These are phyloP conservation scores for Limenitis camilla DNA, from an alignment of 2,888 invertebrate genomes.

Conservation along the genomic window DNA sequence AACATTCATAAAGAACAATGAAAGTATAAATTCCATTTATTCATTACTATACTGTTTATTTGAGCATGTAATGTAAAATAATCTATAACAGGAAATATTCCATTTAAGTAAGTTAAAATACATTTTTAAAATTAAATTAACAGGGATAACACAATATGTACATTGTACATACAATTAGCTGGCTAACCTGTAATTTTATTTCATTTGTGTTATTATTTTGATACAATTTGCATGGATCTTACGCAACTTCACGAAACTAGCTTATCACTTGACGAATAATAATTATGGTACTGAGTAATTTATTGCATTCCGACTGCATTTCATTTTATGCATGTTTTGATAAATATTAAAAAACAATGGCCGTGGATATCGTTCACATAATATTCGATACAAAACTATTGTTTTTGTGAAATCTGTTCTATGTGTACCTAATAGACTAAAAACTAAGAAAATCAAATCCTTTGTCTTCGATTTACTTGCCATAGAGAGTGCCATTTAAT, in stretches of 20 bases:
- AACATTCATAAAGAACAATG: no score
- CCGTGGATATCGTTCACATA: slow-evolving; percentile 5
- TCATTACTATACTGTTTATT: no score
- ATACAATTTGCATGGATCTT: neutral
- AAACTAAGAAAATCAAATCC: no score
- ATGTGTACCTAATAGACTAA: no score
- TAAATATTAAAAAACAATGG: slow-evolving; percentile 4
- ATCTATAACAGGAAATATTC: no score
- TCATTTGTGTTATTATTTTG: neutral
- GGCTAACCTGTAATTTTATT: no score
- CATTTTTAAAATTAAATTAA: no score
- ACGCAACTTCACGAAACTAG: neutral
- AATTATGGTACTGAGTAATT: slow-evolving; percentile 9
- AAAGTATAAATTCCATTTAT: no score
- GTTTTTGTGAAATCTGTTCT: neutral
- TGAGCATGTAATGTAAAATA: no score
- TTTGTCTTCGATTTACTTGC: slow-evolving; percentile 1
- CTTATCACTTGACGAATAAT: slow-evolving; percentile 9
- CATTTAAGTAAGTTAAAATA: no score
- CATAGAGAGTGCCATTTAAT: neutral
- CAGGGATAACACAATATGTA: neutral
- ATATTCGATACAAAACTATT: slow-evolving; percentile 5
- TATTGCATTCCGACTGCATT: slow-evolving; percentile 4
- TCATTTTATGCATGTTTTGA: slow-evolving; percentile 9
- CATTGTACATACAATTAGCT: neutral